Percentiles rank a stretch among this genome's conserved stretches.
phyloP scores from a whole-genome alignment of 2,113 vertebrate species.

The Tiliqua scincoides region DNA sequence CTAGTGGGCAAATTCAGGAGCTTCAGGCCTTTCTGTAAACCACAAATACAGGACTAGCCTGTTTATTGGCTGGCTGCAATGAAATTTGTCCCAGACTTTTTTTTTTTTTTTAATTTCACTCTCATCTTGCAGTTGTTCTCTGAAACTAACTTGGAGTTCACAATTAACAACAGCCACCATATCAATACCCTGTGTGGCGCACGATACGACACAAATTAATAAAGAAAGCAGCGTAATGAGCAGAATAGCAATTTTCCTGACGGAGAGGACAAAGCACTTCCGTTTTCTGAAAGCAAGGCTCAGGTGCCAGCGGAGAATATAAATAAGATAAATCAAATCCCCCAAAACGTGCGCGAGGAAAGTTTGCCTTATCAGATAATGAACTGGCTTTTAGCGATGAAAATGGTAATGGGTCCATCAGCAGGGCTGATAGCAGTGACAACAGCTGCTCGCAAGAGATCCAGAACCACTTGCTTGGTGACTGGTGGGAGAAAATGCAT shows the following conservation, averaged over 20 bases:
- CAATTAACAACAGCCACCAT: constrained; percentile 59
- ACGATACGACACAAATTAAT: constrained; percentile 61
- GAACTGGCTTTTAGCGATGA: constrained; percentile 65
- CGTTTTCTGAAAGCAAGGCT: constrained; percentile 60
- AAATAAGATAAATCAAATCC: constrained; percentile 72
- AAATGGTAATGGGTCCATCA: constrained; percentile 70
- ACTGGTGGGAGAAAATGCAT: constrained; percentile 47
- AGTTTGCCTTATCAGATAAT: constrained; percentile 75
- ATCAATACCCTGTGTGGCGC: constrained; percentile 33
- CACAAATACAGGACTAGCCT: background rate
- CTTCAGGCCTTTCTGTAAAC: background rate
- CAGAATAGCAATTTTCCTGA: constrained; percentile 62
- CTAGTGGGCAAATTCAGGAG: background rate
- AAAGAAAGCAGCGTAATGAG: constrained; percentile 68
- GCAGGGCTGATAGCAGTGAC: constrained; percentile 65
- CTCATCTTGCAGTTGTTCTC: constrained; percentile 16
- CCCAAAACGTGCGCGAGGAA: constrained; percentile 60
- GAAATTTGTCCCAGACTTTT: background rate
- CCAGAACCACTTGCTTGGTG: constrained; percentile 43
- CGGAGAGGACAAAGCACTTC: constrained; percentile 55
- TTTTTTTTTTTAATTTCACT: background rate
- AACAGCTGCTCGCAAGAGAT: constrained; percentile 50
- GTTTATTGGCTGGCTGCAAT: background rate
- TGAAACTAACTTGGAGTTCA: constrained; percentile 11
- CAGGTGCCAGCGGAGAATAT: constrained; percentile 61